Evolutionary conservation across 2,888 invertebrate species (phyloP).

Genomic region (Megaustenia siamemsis): DNA sequence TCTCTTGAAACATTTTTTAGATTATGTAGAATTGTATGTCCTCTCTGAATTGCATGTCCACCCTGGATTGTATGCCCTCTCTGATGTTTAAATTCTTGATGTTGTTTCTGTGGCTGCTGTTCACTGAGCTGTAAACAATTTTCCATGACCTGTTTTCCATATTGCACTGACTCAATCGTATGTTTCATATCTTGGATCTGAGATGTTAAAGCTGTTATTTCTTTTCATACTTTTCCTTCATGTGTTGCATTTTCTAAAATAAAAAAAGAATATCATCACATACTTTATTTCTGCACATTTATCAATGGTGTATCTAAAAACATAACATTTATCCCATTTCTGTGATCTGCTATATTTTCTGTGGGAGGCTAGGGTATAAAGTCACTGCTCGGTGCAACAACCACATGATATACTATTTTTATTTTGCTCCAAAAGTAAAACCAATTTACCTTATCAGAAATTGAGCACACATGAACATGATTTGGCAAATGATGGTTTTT

Average conservation of each 20-base stretch:
- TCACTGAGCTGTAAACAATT: neutral
- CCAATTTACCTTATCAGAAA: too few relatives aligned
- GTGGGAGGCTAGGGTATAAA: too few relatives aligned
- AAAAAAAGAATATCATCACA: slow-evolving; percentile 3
- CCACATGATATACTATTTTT: too few relatives aligned
- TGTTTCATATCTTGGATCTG: slow-evolving; percentile 24
- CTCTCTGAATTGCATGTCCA: neutral
- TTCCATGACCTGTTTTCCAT: neutral
- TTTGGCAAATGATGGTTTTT: too few relatives aligned
- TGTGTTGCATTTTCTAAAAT: slow-evolving; percentile 50
- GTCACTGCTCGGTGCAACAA: too few relatives aligned
- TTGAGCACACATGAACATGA: too few relatives aligned
- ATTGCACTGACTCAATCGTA: neutral
- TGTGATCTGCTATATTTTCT: too few relatives aligned
- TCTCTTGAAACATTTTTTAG: neutral
- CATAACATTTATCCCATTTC: too few relatives aligned
- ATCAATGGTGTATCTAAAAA: neutral
- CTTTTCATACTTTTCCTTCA: slow-evolving; percentile 46
- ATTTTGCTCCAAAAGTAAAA: too few relatives aligned
- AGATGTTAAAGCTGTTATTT: slow-evolving; percentile 27
- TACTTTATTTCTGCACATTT: neutral
- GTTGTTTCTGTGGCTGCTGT: neutral
- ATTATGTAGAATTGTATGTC: neutral
- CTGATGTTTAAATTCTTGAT: neutral
- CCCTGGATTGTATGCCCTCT: neutral